phyloP scores from a whole-genome alignment of 2,797 vertebrate genomes.

The Sebastolobus alascanus region DNA sequence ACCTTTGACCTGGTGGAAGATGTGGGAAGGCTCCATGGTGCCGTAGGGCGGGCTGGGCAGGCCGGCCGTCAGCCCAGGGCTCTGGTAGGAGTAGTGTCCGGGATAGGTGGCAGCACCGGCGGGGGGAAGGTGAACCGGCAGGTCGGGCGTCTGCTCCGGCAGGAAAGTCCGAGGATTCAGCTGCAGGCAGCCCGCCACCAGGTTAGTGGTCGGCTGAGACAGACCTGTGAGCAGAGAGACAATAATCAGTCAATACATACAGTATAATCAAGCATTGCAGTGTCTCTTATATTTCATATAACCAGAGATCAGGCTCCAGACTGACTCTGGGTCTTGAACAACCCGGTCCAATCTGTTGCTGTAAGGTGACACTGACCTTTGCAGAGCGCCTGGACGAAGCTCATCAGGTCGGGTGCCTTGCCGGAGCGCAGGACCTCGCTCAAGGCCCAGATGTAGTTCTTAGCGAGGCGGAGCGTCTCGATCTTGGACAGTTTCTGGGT shows the following conservation, averaged over 20 bases:
- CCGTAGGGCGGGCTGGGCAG: conserved; percentile 97
- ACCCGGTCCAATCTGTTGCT: background rate
- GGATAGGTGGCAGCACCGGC: conserved; percentile 86
- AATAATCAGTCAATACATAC: background rate
- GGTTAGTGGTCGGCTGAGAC: conserved; percentile 97
- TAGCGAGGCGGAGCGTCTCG: conserved; percentile 96
- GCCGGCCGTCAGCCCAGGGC: conserved; percentile 94
- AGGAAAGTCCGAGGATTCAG: conserved; percentile 97
- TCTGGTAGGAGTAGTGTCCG: conserved; percentile 93
- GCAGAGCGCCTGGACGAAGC: conserved; percentile 97
- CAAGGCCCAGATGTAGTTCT: conserved; percentile 99
- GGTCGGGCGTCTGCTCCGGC: conserved; percentile 94
- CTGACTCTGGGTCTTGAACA: background rate
- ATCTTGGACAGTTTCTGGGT: conserved; percentile 99
- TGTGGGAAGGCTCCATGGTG: conserved; percentile 96
- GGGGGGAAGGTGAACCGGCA: conserved; percentile 89
- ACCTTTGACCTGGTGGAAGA: conserved; percentile 94
- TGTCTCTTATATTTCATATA: background rate
- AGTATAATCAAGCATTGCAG: background rate
- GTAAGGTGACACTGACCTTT: conserved; percentile 82
- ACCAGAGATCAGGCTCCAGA: background rate
- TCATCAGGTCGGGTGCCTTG: conserved; percentile 95
- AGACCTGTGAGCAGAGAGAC: conserved; percentile 80
- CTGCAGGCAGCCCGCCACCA: conserved; percentile 97
- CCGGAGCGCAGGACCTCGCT: conserved; percentile 96